A percentile compares a stretch with the other conserved stretches of the same genome.
phyloP scores from a whole-genome alignment of 2,113 vertebrate genomes.

The Chaenocephalus aceratus region DNA sequence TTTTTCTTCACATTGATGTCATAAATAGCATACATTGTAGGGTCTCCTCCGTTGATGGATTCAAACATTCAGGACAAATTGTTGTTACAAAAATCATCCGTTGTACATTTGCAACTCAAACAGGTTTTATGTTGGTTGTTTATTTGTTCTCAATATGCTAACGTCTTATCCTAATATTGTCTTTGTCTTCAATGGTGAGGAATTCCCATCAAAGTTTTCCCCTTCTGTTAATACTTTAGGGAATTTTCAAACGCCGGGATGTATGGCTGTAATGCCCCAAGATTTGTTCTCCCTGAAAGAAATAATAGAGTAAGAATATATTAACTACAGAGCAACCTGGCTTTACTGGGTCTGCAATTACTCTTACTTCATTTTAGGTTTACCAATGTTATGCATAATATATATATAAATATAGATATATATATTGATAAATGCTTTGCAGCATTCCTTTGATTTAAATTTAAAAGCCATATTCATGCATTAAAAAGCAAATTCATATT shows the following conservation, averaged over 20 bases:
- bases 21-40: constrained; percentile 72
- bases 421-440: constrained; percentile 81
- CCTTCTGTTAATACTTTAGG: constrained; percentile 99
- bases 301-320: constrained; percentile 99
- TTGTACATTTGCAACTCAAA: constrained; percentile 87
- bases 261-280: constrained; percentile 99
- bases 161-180: constrained; percentile 98
- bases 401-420: constrained; percentile 58
- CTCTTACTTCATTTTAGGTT: constrained; percentile 85
- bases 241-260: constrained; percentile 99
- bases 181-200: constrained; percentile 99
- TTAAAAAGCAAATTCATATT: constrained; percentile 89
- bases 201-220: constrained; percentile 99
- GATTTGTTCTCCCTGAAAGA: constrained; percentile 99
- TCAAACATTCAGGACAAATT: constrained; percentile 89
- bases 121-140: constrained; percentile 81
- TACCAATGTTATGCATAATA: constrained; percentile 78
- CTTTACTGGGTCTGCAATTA: constrained; percentile 95
- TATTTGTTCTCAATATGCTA: constrained; percentile 86
- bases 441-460: constrained; percentile 89
- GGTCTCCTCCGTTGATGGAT: constrained; percentile 71
- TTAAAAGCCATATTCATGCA: constrained; percentile 94
- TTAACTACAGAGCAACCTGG: constrained; percentile 99
- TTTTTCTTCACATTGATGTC: constrained; percentile 70
- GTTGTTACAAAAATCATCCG: constrained; percentile 78